Evolutionary conservation across 2,113 vertebrate genomes (phyloP).

Genomic region (Tupaia tana): DNA sequence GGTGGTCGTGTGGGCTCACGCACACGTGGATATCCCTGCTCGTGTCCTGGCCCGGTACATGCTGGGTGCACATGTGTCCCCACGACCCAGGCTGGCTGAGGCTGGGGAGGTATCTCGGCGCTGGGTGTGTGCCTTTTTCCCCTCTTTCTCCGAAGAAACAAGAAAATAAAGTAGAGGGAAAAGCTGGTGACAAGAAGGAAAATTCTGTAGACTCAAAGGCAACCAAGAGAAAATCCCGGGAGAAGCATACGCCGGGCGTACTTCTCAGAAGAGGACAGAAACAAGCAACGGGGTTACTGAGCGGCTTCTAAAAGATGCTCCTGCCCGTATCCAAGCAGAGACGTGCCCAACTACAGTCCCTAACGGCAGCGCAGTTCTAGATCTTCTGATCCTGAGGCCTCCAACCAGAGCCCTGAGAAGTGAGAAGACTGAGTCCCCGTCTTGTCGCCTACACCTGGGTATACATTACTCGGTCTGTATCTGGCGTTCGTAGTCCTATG

Average conservation of each 20-base stretch:
- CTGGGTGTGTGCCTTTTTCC: too few relatives aligned
- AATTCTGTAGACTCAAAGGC: too few relatives aligned
- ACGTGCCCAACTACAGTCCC: fast-evolving
- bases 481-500: not conserved
- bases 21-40: too few relatives aligned
- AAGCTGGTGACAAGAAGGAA: fast-evolving
- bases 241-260: too few relatives aligned
- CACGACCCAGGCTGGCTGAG: too few relatives aligned
- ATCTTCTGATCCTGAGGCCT: not conserved
- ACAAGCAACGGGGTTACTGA: not conserved
- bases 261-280: not conserved
- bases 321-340: not conserved
- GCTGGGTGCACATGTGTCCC: too few relatives aligned
- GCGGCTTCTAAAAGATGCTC: not conserved
- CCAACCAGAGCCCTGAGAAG: not conserved
- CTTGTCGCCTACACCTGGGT: not conserved
- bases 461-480: not conserved
- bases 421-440: not conserved
- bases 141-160: too few relatives aligned
- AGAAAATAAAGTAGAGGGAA: fast-evolving
- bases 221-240: not conserved
- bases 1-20: too few relatives aligned
- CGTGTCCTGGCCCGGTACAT: too few relatives aligned
- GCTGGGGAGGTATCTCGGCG: too few relatives aligned
- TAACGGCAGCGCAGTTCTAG: not conserved